A percentile compares a stretch with the other conserved stretches of the same genome.
Conservation (phyloP, 2,888 invertebrate genomes). For the Panopea generosa region DNA sequence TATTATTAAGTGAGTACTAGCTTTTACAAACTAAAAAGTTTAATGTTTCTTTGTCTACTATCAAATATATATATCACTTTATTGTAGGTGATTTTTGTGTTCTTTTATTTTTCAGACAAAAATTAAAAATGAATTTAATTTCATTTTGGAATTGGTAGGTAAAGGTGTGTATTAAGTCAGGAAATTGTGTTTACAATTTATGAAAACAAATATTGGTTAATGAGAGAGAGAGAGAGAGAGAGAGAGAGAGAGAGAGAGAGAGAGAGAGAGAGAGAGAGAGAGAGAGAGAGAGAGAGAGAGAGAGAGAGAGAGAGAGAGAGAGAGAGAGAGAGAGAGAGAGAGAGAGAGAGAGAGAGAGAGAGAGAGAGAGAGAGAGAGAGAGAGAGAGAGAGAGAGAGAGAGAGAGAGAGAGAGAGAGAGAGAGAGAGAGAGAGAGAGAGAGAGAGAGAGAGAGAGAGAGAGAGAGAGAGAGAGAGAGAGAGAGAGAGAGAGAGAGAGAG, state of each 20-base stretch:
- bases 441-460: slow-evolving; percentile 57
- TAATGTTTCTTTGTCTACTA: too few species aligned
- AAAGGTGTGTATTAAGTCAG: too few species aligned
- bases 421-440: slow-evolving; percentile 64
- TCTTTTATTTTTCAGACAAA: too few species aligned
- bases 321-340: slow-evolving; percentile 3
- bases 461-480: slow-evolving; percentile 32
- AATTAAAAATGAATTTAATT: too few species aligned
- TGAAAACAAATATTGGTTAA: too few species aligned
- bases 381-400: slow-evolving; percentile 11
- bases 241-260: slow-evolving; percentile 3
- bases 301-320: slow-evolving; percentile 3
- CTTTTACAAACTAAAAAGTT: too few species aligned
- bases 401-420: slow-evolving; percentile 46
- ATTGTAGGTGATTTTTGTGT: too few species aligned
- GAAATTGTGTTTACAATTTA: too few species aligned
- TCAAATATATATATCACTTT: too few species aligned
- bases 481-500: slow-evolving; percentile 7
- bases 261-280: slow-evolving; percentile 3
- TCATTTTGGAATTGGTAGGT: too few species aligned
- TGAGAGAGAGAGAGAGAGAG: slow-evolving; percentile 3
- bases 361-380: slow-evolving; percentile 21
- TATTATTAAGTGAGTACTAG: too few species aligned
- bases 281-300: slow-evolving; percentile 3
- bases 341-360: slow-evolving; percentile 6